Conservation (phyloP, 2,888 invertebrate genomes). For the Acleris emargana region DNA sequence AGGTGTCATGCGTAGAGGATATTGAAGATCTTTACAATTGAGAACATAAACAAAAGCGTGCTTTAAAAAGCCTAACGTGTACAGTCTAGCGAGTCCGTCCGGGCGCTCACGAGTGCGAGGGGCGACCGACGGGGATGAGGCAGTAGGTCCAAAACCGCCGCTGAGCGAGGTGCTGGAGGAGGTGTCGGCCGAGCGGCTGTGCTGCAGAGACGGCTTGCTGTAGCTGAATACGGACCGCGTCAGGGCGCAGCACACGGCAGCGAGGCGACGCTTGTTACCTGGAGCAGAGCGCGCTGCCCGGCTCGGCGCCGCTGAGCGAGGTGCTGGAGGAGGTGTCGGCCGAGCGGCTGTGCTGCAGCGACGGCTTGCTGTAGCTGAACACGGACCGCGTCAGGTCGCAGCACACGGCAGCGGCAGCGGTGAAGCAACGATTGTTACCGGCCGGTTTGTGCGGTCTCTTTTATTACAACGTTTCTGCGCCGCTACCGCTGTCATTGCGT, state of each 20-base stretch:
- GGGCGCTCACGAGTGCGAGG: no score
- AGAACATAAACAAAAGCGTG: constrained; percentile 7
- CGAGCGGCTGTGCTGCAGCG: constrained; percentile 79
- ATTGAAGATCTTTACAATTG: no score
- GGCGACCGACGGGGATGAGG: no score
- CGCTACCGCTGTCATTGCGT: no score
- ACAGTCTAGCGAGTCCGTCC: no score
- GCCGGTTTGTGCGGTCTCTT: neutral
- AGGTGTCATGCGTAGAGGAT: no score
- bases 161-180: constrained; percentile 61
- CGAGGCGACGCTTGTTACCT: constrained; percentile 29
- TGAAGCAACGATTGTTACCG: no score
- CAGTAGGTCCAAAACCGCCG: constrained; percentile 42
- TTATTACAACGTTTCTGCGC: neutral
- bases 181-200: constrained; percentile 73
- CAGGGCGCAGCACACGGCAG: constrained; percentile 30
- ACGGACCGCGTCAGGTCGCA: constrained; percentile 26
- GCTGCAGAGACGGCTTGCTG: constrained; percentile 78
- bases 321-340: constrained; percentile 63
- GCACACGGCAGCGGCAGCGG: neutral
- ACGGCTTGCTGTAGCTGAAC: constrained; percentile 72
- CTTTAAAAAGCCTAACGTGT: no score
- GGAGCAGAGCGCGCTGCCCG: constrained; percentile 57
- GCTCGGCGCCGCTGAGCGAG: constrained; percentile 63
- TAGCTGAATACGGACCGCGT: constrained; percentile 51